Evolutionary conservation across 2,113 vertebrate genomes (phyloP).

Genomic region (Zosterops hypoxanthus): DNA sequence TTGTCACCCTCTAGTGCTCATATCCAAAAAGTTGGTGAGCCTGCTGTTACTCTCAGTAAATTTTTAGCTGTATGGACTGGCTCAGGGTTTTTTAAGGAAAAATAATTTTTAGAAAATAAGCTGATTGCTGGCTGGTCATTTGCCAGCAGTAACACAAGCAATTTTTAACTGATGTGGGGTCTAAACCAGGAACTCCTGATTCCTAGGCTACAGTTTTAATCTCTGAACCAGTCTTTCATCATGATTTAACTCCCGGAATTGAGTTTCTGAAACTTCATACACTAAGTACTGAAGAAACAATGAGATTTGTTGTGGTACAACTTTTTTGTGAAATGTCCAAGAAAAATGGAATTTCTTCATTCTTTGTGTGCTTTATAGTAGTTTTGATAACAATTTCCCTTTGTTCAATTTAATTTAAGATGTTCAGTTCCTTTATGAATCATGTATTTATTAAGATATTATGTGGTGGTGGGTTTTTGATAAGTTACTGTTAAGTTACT

Average conservation of each 20-base stretch:
- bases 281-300: neutral
- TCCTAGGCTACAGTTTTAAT: neutral
- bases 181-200: neutral
- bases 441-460: constrained; percentile 73
- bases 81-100: neutral
- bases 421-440: neutral
- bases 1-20: constrained; percentile 16
- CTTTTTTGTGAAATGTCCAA: neutral
- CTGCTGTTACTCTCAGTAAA: neutral
- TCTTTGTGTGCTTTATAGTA: neutral
- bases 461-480: too few species aligned
- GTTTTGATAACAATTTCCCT: neutral
- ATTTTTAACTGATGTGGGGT: neutral
- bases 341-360: neutral
- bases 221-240: neutral
- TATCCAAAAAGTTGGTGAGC: neutral
- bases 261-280: neutral
- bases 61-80: neutral
- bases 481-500: too few species aligned
- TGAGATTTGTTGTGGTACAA: neutral
- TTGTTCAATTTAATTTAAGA: neutral
- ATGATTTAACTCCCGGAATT: neutral
- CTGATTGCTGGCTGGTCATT: neutral
- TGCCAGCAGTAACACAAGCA: neutral
- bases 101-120: neutral